A percentile compares a stretch with the other conserved stretches of the same genome.
Conservation (phyloP, 2,797 vertebrate species). For the Eulemur mongoz region DNA sequence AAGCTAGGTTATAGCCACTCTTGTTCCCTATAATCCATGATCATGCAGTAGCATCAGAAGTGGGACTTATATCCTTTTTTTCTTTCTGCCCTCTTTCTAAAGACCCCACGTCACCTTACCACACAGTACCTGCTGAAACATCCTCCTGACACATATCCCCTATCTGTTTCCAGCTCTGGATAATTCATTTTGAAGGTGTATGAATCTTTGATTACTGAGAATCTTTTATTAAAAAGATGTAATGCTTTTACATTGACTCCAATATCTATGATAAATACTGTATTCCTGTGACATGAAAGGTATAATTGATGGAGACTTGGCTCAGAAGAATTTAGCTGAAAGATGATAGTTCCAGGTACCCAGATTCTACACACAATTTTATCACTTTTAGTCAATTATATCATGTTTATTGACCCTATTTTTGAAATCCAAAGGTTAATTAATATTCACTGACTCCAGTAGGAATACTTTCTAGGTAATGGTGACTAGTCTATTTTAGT, state of each 20-base stretch:
- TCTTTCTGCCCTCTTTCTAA: conserved; percentile 35
- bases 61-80: neutral
- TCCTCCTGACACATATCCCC: neutral
- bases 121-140: neutral
- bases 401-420: conserved; percentile 1
- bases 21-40: neutral
- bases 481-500: neutral
- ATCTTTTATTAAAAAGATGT: conserved; percentile 79
- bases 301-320: conserved; percentile 52
- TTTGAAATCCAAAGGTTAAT: conserved; percentile 42
- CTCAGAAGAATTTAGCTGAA: conserved; percentile 66
- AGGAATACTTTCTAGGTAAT: neutral
- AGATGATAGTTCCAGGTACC: neutral
- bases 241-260: conserved; percentile 70
- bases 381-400: conserved; percentile 30
- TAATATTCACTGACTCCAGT: neutral
- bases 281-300: conserved; percentile 66
- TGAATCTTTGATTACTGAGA: conserved; percentile 78
- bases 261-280: conserved; percentile 72
- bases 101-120: neutral
- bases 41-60: neutral
- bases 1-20: neutral
- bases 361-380: neutral
- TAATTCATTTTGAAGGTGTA: conserved; percentile 70
- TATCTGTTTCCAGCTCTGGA: conserved; percentile 32